Base-by-base conservation (phyloP, 2,113 vertebrate species). In the Rhinoptilus africanus region DNA sequence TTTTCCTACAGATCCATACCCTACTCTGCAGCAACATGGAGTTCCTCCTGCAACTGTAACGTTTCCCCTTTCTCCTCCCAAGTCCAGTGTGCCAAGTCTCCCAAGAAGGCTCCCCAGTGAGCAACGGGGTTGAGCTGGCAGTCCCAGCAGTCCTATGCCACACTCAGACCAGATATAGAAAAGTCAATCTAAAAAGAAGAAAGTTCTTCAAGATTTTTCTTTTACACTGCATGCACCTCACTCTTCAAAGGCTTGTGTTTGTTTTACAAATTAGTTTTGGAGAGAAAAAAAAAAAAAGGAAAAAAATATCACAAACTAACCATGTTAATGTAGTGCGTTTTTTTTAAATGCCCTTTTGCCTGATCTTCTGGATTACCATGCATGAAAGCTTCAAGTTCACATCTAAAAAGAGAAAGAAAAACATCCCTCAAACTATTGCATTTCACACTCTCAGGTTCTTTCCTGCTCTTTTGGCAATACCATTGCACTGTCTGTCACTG, bases 11-110 rank as follows among this genome's bases (percentile, higher is more conserved):
- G 48, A 53, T n/a, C 37, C 43, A 47, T 21, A 57, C 34, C 16
- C 34, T 21, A 8, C 0, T 0, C 34, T 39, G 21, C 59, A 71
- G 57, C 35, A 63, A 50, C 22, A 37, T 23, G 27, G 45, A 18
- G 41, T 57, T 32, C 39, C 68, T 41, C 62, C n/a, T 34, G 22
- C n/a, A 54, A 6, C 17, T 0, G 1, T 2, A 35, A 18, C 0
- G 2, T 13, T 41, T 17, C 54, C 35, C 17, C 26, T 48, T 56
- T 56, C 56, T 82, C 35, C 63, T 71, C 35, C 22, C 41, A 59
- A 14, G 14, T 9, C 43, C 47, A 48, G 30, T 1, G 10, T 4
- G 5, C n/a, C 18, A 50, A 22, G 24, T 13, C 22, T 81, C 35
- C 54, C 30, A 30, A 18, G 3, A 8, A 62, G 35, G 66, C 18